A percentile compares a stretch with the other conserved stretches of the same genome.
phyloP scores from a whole-genome alignment of 2,888 invertebrate genomes.

The Nematopogon swammerdamellus region DNA sequence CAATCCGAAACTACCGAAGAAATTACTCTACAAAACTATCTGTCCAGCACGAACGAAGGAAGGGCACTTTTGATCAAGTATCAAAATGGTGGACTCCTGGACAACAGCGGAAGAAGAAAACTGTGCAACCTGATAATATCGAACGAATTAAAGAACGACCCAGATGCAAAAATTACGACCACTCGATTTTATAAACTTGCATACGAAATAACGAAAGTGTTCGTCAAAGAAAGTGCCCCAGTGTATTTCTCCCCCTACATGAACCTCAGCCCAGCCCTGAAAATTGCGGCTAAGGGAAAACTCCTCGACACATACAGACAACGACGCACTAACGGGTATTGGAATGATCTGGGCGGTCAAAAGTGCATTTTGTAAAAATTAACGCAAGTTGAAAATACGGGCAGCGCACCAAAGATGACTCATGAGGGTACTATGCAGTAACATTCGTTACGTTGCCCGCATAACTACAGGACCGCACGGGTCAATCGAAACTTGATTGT shows the following conservation, averaged over 20 bases:
- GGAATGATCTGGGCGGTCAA: no score
- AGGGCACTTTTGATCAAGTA: no score
- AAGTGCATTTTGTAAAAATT: no score
- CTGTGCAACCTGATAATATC: not conserved
- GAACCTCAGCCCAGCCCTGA: conserved; percentile 1
- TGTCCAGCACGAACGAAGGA: no score
- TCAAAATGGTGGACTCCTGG: not conserved
- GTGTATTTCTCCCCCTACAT: conserved; percentile 1
- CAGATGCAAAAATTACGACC: not conserved
- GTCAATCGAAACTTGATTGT: no score
- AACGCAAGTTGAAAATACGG: no score
- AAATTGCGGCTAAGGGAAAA: conserved; percentile 1
- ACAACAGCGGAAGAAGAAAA: not conserved
- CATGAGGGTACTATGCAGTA: no score
- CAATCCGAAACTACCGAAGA: not conserved
- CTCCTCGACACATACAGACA: not conserved
- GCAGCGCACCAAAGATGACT: no score
- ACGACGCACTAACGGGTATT: no score
- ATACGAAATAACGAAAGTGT: conserved; percentile 2
- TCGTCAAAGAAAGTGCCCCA: conserved; percentile 2
- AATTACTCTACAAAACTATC: no score
- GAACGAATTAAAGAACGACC: not conserved
- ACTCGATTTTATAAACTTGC: conserved; percentile 1
- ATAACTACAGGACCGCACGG: no score
- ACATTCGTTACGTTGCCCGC: no score